Percentiles rank a stretch among this genome's conserved stretches.
These are phyloP conservation scores for Diadumene lineata DNA, from an alignment of 92 coral and sea anemone genomes.

Conservation along the genomic window DNA sequence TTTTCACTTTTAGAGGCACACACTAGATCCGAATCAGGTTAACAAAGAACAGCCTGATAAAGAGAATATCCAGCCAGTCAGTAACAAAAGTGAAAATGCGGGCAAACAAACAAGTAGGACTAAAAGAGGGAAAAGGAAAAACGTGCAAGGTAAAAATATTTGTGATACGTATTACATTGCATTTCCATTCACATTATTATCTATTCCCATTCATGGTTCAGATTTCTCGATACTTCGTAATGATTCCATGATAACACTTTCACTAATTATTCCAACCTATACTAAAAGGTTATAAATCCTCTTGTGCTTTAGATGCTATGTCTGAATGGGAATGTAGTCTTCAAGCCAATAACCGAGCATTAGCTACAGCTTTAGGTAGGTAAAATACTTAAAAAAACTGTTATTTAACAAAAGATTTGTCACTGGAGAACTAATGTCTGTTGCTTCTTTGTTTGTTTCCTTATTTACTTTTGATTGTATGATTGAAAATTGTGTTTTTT, in stretches of 20 bases:
- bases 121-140: conserved; percentile 3
- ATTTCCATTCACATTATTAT: neutral
- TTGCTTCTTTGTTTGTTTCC: no score
- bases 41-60: conserved; percentile 1
- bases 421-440: no score
- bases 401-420: no score
- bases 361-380: conserved; percentile 42
- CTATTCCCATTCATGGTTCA: neutral
- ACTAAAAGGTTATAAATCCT: no score
- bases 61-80: conserved; percentile 8
- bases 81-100: neutral
- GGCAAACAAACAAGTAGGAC: neutral
- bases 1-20: conserved; percentile 6
- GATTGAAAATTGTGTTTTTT: no score
- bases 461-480: no score
- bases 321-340: conserved; percentile 15
- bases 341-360: conserved; percentile 32
- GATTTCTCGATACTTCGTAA: no score
- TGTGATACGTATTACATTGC: no score
- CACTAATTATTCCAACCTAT: no score
- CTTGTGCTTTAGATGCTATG: conserved; percentile 1
- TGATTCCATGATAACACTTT: no score
- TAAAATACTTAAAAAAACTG: no score
- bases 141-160: neutral
- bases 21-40: conserved; percentile 10